Percentiles rank a stretch among this genome's conserved stretches.
Conservation (phyloP, 2,113 vertebrate species). For the Ammospiza nelsoni region DNA sequence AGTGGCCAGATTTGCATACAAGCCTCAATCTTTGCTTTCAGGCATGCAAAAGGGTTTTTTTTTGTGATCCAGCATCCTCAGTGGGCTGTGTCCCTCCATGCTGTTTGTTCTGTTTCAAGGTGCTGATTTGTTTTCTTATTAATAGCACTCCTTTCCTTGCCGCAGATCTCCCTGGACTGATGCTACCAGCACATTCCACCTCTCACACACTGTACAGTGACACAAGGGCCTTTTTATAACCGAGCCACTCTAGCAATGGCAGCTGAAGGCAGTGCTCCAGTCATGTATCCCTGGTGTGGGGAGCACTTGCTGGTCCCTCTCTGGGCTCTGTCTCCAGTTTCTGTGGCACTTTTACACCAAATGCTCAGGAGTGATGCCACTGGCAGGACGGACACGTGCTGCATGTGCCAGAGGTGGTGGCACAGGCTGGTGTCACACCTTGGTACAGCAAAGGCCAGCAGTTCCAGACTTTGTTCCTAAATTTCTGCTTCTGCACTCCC, state of each 20-base stretch:
- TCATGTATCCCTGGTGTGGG: neutral
- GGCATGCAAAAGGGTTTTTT: neutral
- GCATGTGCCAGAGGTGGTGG: accelerated
- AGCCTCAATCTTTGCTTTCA: neutral
- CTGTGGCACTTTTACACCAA: neutral
- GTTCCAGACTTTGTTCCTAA: neutral
- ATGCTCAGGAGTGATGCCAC: neutral
- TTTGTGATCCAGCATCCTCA: neutral
- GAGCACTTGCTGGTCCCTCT: neutral
- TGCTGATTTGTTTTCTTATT: neutral
- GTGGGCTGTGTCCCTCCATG: neutral
- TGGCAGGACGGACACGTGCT: accelerated
- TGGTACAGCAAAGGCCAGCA: neutral
- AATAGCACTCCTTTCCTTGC: neutral
- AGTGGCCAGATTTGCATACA: neutral
- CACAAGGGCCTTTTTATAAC: neutral
- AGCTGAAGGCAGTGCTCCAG: neutral
- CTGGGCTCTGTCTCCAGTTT: neutral
- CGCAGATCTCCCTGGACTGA: neutral
- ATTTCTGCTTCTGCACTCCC: neutral
- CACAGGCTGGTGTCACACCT: neutral
- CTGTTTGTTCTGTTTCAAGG: neutral
- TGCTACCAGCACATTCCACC: neutral
- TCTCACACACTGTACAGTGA: neutral
- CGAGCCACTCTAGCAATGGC: neutral